Evolutionary conservation across 2,888 invertebrate genomes (phyloP).

Genomic region (Lycaena phlaeas): DNA sequence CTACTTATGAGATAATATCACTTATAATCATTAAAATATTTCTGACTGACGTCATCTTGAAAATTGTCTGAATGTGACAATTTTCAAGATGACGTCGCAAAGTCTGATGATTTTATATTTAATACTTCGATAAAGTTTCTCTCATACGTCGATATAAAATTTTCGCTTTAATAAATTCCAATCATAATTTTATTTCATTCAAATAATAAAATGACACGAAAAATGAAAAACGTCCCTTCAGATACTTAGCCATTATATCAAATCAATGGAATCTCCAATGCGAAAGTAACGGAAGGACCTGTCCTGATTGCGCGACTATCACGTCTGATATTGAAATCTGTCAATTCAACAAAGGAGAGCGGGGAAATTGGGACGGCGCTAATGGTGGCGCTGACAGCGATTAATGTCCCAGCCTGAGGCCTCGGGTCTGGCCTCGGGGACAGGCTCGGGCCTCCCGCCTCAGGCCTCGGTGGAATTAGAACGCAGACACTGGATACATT

Average conservation of each 20-base stretch:
- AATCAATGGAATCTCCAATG: slow-evolving; percentile 4
- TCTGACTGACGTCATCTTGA: too few relatives aligned
- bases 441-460: slow-evolving; percentile 9
- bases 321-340: slow-evolving; percentile 18
- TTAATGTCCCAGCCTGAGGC: slow-evolving; percentile 14
- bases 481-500: slow-evolving; percentile 15
- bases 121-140: too few relatives aligned
- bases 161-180: background rate
- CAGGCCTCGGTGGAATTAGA: slow-evolving; percentile 8
- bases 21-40: too few relatives aligned
- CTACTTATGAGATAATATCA: too few relatives aligned
- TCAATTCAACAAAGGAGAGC: slow-evolving; percentile 20
- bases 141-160: background rate
- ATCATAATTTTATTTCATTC: background rate
- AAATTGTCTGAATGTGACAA: too few relatives aligned
- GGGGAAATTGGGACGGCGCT: slow-evolving; percentile 19
- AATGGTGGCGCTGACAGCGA: slow-evolving; percentile 20
- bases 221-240: background rate
- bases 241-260: background rate
- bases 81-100: too few relatives aligned
- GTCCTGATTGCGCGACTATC: slow-evolving; percentile 10
- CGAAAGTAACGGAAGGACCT: background rate
- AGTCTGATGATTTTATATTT: too few relatives aligned
- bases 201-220: too few relatives aligned
- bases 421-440: too few relatives aligned